Percentiles rank a stretch among this genome's conserved stretches.
Conservation (phyloP, 2,797 vertebrate species). For the Semotilus atromaculatus region DNA sequence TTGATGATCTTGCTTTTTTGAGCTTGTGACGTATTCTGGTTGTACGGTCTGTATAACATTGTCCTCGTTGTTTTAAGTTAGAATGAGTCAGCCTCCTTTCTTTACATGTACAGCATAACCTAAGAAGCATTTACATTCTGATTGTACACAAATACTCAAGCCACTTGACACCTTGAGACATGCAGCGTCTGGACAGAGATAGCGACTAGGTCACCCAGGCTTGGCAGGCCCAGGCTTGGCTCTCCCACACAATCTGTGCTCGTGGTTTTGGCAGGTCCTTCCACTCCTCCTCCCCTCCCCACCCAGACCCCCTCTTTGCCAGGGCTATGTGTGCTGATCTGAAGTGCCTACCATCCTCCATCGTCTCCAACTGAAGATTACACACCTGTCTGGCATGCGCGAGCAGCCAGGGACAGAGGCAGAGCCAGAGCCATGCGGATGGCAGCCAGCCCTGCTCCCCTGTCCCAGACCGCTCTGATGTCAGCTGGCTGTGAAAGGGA, state of each 20-base stretch:
- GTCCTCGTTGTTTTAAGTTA: constrained; percentile 39
- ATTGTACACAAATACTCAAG: constrained; percentile 34
- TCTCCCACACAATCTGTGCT: constrained; percentile 64
- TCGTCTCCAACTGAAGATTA: constrained; percentile 68
- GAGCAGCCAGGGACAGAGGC: constrained; percentile 44
- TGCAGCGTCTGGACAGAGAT: constrained; percentile 62
- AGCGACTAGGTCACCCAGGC: constrained; percentile 66
- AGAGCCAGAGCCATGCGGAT: constrained; percentile 44
- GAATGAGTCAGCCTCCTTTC: constrained; percentile 46
- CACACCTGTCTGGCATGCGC: constrained; percentile 71
- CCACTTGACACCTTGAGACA: constrained; percentile 52
- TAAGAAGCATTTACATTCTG: constrained; percentile 28
- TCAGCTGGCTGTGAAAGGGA: constrained; percentile 93
- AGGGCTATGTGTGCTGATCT: constrained; percentile 40
- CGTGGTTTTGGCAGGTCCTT: constrained; percentile 71
- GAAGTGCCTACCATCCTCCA: constrained; percentile 43
- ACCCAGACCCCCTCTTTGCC: constrained; percentile 20
- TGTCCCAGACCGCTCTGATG: constrained; percentile 85
- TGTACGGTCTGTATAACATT: neutral
- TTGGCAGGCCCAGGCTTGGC: constrained; percentile 74
- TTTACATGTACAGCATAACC: constrained; percentile 15
- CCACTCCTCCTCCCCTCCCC: constrained; percentile 36
- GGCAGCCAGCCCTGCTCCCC: constrained; percentile 57
- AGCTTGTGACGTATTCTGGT: neutral
- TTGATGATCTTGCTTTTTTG: constrained; percentile 6